Base-by-base conservation (phyloP, 1,140 invertebrate genomes). In the Danaus melanippus region DNA sequence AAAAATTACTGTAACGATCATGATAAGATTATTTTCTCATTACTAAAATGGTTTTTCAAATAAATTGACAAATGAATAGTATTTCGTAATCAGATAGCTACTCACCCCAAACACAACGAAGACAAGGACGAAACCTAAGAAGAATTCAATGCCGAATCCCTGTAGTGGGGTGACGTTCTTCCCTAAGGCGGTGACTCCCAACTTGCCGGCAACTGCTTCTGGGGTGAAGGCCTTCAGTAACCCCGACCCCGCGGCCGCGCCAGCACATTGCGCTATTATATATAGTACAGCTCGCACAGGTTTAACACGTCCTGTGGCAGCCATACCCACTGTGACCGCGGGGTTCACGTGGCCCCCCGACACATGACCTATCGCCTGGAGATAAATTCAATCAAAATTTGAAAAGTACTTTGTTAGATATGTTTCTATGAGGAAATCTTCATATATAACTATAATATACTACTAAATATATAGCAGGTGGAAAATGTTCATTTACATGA, bases 321-420 rank as follows among this genome's bases (percentile, higher is more conserved):
- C 77, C 73, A 97, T 89, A 2, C 92, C 95, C 4, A 89, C 85
- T 0, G 96, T 97, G 10, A 97, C 95, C 0, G 96, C 96, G 0
- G 96, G 96, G 89, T 98, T 98, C 46, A 98, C 90, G 76, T 97
- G 96, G 17, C 94, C 95, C 0, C 96, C 97, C 50, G 94, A 96
- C 21, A 97, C 89, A 77, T 97, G 95, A 4, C 94, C 95, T 54
- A 98, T 90, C 12, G 91, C 88, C 92, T 94, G 80, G 9, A 53
- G 6, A 32, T 32, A 5, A 32, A 32, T 32, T 32, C 21, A 2
- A 32, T 32, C 21, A 32, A 32, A 7, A 32, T 32, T 32, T 32
- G 21, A 7, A 0, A 5, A 32, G 21, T 5, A 32, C 21, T 32
- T 21, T 32, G 21, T 3, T 32, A 32, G 21, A 32, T 32, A 32